Evolutionary conservation across 2,797 vertebrate genomes (phyloP).

Genomic region (Gorsachius magnificus): DNA sequence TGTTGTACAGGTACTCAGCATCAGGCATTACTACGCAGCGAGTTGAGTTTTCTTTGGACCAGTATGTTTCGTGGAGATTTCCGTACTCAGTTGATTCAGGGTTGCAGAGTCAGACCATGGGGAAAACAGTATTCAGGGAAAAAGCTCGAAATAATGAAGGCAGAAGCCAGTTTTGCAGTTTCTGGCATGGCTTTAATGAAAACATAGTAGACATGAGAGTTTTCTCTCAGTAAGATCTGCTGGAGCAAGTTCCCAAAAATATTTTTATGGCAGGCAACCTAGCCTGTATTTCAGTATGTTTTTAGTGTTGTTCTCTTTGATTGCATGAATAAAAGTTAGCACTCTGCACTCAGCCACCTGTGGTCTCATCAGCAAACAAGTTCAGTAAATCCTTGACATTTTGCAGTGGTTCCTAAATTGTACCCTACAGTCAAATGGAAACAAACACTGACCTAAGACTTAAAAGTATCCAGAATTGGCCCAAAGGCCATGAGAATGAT

Average conservation of each 20-base stretch:
- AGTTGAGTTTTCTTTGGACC: neutral
- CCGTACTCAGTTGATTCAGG: neutral
- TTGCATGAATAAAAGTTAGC: constrained; percentile 54
- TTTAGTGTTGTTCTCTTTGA: constrained; percentile 49
- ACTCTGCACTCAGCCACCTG: constrained; percentile 48
- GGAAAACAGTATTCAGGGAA: neutral
- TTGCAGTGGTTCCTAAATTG: constrained; percentile 57
- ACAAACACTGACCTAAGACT: constrained; percentile 51
- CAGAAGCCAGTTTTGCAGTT: neutral
- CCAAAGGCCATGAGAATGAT: constrained; percentile 53
- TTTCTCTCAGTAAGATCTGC: neutral
- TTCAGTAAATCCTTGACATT: constrained; percentile 55
- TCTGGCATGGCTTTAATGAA: neutral
- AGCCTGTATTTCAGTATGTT: constrained; percentile 20
- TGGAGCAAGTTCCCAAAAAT: constrained; percentile 34
- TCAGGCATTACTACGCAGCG: neutral
- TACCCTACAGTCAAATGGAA: constrained; percentile 51
- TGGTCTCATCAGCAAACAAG: constrained; percentile 55
- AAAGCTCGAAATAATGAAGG: neutral
- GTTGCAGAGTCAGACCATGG: neutral
- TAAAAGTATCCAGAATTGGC: constrained; percentile 52
- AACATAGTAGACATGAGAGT: neutral
- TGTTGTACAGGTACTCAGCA: neutral
- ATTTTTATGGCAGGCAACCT: constrained; percentile 21
- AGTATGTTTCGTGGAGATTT: neutral